Percentiles rank a stretch among this genome's conserved stretches.
phyloP scores from a whole-genome alignment of 2,113 vertebrate species.

The Rhinopithecus roxellana region DNA sequence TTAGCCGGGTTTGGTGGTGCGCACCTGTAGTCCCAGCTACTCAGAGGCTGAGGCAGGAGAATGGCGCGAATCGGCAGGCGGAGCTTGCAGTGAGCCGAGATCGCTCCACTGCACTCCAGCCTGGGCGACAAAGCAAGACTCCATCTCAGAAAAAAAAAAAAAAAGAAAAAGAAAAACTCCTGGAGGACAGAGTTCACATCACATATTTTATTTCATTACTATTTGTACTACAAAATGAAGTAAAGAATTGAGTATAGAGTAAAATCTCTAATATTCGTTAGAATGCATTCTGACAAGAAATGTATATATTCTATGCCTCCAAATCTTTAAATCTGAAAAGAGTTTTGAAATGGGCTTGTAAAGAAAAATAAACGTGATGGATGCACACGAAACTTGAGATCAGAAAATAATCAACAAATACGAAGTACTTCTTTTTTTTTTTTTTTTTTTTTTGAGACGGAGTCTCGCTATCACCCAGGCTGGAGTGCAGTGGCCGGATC shows the following conservation, averaged over 20 bases:
- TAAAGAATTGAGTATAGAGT: neutral
- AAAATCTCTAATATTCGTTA: slow-evolving; percentile 22
- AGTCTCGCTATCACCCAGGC: too few species aligned
- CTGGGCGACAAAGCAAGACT: too few species aligned
- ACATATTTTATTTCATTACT: neutral
- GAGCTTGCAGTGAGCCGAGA: too few species aligned
- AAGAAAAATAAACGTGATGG: slow-evolving; percentile 28
- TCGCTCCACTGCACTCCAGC: too few species aligned
- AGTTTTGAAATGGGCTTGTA: slow-evolving; percentile 18
- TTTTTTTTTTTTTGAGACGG: too few species aligned
- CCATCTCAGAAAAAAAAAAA: too few species aligned
- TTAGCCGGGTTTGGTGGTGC: too few species aligned
- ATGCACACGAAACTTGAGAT: neutral
- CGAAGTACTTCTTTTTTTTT: neutral
- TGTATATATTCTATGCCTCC: neutral
- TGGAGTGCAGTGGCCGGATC: too few species aligned
- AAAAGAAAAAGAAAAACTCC: neutral
- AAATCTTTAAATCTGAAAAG: slow-evolving; percentile 10
- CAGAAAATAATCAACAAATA: slow-evolving; percentile 17
- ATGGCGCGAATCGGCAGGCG: too few species aligned
- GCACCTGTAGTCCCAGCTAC: too few species aligned
- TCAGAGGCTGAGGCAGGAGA: too few species aligned
- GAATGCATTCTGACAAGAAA: neutral
- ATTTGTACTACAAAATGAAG: neutral
- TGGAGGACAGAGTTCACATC: neutral